Evolutionary conservation across 2,888 invertebrate genomes (phyloP).

Genomic region (Drosophila formosana): DNA sequence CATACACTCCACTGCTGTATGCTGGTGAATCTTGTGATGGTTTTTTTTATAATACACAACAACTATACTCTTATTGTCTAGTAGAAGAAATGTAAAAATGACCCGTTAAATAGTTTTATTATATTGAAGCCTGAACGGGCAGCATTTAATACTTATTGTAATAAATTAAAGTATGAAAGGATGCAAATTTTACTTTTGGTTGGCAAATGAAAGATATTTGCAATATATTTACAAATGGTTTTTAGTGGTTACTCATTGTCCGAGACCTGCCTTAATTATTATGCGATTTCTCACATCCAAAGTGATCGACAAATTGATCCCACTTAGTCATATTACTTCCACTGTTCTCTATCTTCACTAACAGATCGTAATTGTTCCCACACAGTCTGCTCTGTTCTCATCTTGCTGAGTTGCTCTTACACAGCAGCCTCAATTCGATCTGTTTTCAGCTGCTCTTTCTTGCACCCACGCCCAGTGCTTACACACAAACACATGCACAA

Average conservation of each 20-base stretch:
- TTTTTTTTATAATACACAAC: slow-evolving; percentile 66
- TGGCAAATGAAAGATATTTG: background rate
- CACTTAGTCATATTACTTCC: no score
- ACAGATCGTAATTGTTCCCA: background rate
- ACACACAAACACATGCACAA: background rate
- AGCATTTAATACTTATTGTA: slow-evolving; percentile 75
- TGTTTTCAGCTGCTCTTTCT: background rate
- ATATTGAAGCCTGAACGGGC: slow-evolving; percentile 73
- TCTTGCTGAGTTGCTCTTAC: background rate
- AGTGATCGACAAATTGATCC: no score
- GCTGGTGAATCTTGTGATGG: slow-evolving; percentile 74
- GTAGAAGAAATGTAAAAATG: slow-evolving; percentile 66
- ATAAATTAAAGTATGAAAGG: slow-evolving; percentile 57
- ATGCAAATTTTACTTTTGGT: background rate
- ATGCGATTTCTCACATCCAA: no score
- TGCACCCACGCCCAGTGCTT: background rate
- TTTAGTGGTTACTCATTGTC: background rate
- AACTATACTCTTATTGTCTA: slow-evolving; percentile 68
- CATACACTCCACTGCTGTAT: slow-evolving; percentile 32
- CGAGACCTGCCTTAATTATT: background rate
- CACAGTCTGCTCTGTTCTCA: background rate
- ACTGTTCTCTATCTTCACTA: background rate
- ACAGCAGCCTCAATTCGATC: background rate
- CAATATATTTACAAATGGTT: background rate
- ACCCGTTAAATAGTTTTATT: slow-evolving; percentile 77